phyloP scores from a whole-genome alignment of 2,888 invertebrate species.

The Masnerella sp. region DNA sequence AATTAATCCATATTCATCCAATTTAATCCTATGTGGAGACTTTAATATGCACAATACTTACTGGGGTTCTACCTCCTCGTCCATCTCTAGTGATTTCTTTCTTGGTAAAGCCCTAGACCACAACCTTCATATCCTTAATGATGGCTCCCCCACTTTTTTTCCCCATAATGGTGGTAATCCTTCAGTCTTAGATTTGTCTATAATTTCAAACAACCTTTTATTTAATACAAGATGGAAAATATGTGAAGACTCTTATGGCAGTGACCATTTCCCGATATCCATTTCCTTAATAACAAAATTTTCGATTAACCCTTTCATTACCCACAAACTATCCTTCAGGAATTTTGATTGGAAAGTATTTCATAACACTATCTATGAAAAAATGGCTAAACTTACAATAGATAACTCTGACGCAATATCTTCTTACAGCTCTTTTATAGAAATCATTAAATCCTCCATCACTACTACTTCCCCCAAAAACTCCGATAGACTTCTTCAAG shows the following conservation, averaged over 20 bases:
- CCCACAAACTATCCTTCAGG: constrained; percentile 2
- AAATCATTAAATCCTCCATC: neutral
- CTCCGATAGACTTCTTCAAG: no score
- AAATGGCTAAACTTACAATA: neutral
- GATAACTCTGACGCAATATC: neutral
- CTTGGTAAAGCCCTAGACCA: neutral
- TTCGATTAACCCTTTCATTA: neutral
- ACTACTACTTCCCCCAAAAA: no score
- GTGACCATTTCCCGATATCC: neutral
- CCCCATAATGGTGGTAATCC: neutral
- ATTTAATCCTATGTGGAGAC: constrained; percentile 11
- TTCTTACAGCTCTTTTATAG: neutral
- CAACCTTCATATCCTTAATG: neutral
- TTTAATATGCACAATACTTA: constrained; percentile 17
- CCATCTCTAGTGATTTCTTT: neutral
- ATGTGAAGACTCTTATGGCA: neutral
- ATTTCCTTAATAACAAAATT: neutral
- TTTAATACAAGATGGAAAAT: neutral
- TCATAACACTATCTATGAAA: neutral
- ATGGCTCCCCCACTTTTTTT: neutral
- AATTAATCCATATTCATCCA: neutral
- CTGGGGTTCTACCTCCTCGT: neutral
- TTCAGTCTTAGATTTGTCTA: neutral
- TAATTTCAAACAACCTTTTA: neutral
- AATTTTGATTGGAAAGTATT: constrained; percentile 1